A percentile compares a stretch with the other conserved stretches of the same genome.
Evolutionary conservation across 2,797 vertebrate species (phyloP).

Genomic region (Tinamus major): DNA sequence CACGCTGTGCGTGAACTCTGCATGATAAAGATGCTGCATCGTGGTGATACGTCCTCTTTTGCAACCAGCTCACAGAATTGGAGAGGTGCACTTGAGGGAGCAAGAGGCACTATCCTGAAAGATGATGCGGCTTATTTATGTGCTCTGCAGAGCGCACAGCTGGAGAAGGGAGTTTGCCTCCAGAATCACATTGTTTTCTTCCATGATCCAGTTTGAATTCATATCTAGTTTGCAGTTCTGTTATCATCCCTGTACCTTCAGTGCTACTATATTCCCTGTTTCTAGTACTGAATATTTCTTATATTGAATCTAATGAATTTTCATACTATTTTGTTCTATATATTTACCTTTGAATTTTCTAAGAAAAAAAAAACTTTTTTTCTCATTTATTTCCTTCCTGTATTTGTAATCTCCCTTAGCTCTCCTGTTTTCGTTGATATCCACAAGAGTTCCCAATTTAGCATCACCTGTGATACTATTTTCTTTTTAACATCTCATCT

Average conservation of each 20-base stretch:
- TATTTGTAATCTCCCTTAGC: background rate
- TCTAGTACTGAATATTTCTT: background rate
- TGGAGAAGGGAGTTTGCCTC: background rate
- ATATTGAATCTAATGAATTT: background rate
- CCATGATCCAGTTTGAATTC: background rate
- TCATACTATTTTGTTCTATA: background rate
- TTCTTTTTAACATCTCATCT: background rate
- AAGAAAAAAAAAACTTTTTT: conserved; percentile 11
- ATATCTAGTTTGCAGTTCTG: background rate
- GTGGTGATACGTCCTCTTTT: background rate
- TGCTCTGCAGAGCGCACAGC: conserved; percentile 7
- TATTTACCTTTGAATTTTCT: conserved; percentile 1
- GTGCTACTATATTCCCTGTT: background rate
- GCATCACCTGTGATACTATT: background rate
- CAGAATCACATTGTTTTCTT: background rate
- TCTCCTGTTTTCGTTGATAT: background rate
- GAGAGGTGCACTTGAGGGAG: background rate
- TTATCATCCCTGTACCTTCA: background rate
- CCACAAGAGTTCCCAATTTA: background rate
- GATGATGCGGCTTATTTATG: background rate
- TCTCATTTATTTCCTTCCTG: background rate
- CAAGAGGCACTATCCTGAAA: conserved; percentile 15
- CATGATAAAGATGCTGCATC: background rate
- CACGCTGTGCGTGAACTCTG: background rate
- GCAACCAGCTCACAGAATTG: conserved; percentile 19